A percentile compares a stretch with the other conserved stretches of the same genome.
Conservation (phyloP, 2,113 vertebrate genomes). For the Ginglymostoma cirratum region DNA sequence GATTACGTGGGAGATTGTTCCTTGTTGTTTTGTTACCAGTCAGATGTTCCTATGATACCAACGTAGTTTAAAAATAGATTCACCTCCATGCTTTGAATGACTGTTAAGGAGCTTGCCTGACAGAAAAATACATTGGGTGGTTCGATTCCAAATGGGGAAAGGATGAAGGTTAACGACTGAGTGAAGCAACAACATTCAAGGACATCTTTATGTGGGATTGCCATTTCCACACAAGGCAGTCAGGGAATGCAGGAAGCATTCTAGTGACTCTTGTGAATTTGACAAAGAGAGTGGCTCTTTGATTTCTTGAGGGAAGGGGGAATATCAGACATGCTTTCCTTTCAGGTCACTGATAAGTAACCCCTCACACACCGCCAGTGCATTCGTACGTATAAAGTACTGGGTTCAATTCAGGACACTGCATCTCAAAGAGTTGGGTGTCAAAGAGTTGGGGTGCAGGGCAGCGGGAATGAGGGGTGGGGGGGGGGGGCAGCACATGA, state of each 20-base stretch:
- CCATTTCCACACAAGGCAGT: neutral
- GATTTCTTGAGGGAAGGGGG: neutral
- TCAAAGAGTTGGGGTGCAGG: no score
- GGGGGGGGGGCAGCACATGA: neutral
- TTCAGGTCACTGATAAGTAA: neutral
- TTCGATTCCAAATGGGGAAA: neutral
- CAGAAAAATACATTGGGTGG: neutral
- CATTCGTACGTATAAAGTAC: no score
- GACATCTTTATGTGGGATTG: neutral
- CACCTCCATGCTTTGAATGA: neutral
- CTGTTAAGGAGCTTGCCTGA: neutral
- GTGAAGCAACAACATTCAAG: neutral
- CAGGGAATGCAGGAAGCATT: no score
- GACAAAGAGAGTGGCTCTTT: neutral
- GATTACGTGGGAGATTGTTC: neutral
- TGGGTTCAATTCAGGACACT: no score
- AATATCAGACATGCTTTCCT: neutral
- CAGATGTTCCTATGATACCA: neutral
- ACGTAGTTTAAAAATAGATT: neutral
- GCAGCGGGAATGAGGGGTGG: neutral
- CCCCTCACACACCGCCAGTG: neutral
- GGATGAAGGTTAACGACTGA: neutral
- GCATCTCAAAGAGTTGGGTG: neutral
- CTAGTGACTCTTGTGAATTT: neutral
- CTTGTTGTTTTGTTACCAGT: neutral